Conservation (phyloP, 2,888 invertebrate species). For the Thecocarcelia acutangulata region DNA sequence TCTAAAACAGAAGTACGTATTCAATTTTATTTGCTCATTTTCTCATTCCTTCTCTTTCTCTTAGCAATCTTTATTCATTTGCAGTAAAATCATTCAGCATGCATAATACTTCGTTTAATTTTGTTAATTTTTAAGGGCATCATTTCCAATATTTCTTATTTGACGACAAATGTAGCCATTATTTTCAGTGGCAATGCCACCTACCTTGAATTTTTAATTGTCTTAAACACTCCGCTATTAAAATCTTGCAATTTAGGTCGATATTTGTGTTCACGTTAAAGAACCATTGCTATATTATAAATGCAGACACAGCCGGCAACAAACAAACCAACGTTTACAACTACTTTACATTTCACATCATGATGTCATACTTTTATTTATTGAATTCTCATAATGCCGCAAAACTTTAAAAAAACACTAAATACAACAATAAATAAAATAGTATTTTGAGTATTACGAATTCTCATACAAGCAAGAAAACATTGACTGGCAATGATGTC, state of each 20-base stretch:
- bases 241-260: not conserved
- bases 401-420: slow-evolving; percentile 3
- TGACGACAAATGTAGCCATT: not conserved
- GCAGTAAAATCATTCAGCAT: not conserved
- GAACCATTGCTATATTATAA: not conserved
- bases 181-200: slow-evolving; percentile 38
- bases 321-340: slow-evolving; percentile 13
- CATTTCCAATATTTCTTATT: no score
- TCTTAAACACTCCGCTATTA: not conserved
- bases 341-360: slow-evolving; percentile 29
- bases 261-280: slow-evolving; percentile 4
- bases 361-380: slow-evolving; percentile 64
- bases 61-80: slow-evolving; percentile 15
- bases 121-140: not conserved
- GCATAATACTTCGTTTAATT: no score
- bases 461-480: slow-evolving; percentile 16
- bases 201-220: slow-evolving; percentile 35
- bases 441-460: slow-evolving; percentile 29
- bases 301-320: not conserved
- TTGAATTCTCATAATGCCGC: slow-evolving; percentile 42
- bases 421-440: slow-evolving; percentile 9
- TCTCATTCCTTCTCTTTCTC: not conserved
- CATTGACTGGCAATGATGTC: slow-evolving; percentile 65
- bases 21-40: not conserved
- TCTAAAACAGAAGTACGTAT: slow-evolving; percentile 85